A percentile compares a stretch with the other conserved stretches of the same genome.
These are phyloP conservation scores for Chironomus riparius DNA, from an alignment of 2,888 invertebrate species.

Conservation along the genomic window DNA sequence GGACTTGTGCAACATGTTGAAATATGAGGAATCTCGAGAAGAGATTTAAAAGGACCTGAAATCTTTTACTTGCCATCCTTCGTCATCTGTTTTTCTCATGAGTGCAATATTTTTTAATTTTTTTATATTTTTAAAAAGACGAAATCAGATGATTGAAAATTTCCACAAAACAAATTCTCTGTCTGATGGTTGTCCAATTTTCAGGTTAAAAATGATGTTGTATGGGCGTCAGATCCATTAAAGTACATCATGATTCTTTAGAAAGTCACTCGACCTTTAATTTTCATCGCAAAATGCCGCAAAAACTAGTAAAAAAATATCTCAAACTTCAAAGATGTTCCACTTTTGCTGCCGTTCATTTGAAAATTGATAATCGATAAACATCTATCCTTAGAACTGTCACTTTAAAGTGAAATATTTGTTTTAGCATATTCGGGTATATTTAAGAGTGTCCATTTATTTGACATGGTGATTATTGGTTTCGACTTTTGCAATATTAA, in stretches of 20 bases:
- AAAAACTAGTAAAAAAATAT: background rate
- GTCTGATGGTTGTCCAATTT: background rate
- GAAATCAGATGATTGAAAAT: constrained; percentile 2
- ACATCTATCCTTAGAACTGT: background rate
- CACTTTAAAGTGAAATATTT: constrained; percentile 18
- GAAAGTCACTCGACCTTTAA: constrained; percentile 19
- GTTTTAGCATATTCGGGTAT: background rate
- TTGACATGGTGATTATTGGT: constrained; percentile 18
- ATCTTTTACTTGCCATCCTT: background rate
- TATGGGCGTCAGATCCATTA: constrained; percentile 19
- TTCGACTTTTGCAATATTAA: background rate
- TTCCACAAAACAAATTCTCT: background rate
- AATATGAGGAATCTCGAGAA: background rate
- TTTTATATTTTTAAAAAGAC: background rate
- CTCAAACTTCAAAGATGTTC: background rate
- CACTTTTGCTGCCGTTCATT: background rate
- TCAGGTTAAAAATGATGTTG: background rate
- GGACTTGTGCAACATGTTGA: constrained; percentile 11
- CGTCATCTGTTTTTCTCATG: constrained; percentile 4
- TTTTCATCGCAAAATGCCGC: constrained; percentile 14
- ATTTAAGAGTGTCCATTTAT: background rate
- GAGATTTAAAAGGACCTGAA: constrained; percentile 15
- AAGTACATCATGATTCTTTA: background rate
- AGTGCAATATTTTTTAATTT: constrained; percentile 2
- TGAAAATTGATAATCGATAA: background rate